Conservation (phyloP, 2,113 vertebrate species). For the Buteo buteo region DNA sequence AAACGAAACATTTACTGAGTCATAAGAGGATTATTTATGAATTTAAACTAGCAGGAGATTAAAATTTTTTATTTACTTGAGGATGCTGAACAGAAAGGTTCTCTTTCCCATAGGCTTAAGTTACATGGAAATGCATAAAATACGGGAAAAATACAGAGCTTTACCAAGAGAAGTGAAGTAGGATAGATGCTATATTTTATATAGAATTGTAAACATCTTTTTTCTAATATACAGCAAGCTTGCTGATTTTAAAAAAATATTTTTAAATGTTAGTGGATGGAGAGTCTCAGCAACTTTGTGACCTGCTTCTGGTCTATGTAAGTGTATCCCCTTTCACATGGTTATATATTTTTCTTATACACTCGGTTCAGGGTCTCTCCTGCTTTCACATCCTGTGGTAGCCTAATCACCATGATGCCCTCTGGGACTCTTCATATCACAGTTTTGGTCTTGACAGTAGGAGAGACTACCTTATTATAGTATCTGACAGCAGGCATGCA, state of each 20-base stretch:
- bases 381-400: not conserved
- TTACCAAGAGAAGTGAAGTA: not conserved
- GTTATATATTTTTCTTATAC: not conserved
- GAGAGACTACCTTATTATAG: not conserved
- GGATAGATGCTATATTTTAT: not conserved
- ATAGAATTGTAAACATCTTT: not conserved
- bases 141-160: not conserved
- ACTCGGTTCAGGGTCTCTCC: not conserved
- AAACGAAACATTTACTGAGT: slow-evolving; percentile 25
- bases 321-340: not conserved
- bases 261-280: not conserved
- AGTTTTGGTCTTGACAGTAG: not conserved
- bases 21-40: not conserved
- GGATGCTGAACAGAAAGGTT: not conserved
- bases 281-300: not conserved
- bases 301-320: not conserved
- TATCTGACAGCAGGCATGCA: not conserved
- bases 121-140: not conserved
- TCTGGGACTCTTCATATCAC: not conserved
- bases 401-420: not conserved
- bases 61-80: not conserved
- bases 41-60: slow-evolving; percentile 23
- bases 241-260: not conserved
- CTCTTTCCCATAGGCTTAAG: not conserved
- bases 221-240: not conserved